Base-by-base conservation (phyloP, 2,888 invertebrate species). In the Piscicola geometra region DNA sequence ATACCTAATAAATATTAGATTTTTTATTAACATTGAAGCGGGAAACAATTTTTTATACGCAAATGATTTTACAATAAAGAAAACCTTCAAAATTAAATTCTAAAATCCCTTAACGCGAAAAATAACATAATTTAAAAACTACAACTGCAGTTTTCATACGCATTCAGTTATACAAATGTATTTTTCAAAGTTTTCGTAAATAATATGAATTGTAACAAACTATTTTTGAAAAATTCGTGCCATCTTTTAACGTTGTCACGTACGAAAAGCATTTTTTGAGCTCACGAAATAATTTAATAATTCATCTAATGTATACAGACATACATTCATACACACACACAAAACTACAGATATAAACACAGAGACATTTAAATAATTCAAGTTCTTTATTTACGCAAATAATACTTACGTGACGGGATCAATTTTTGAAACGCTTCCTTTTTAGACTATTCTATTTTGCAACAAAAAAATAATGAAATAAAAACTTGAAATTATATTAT, bases 371-470 rank as follows among this genome's bases (percentile, higher is more conserved):
- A 21, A 47, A 47, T 47, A 47, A 47, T 47, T 47, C 21, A 47
- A 47, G 50, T 47, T 47, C 50, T 47, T 47, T 47, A 47, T 47
- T 47, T 47, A 47, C 50, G 50, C 50, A 47, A 47, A 47, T 47
- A 47, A 47, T 47, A 47, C 50, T 47, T 47, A 47, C 50, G 50
- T 47, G 50, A 47, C 50, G 21, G 50, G 50, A 47, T 47, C 50
- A 47, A 47, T 47, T 47, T 47, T 47, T 47, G 50, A 47, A 47
- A 21, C 50, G 50, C 50, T 47, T 47, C 50, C 50, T 47, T 47
- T 47, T 9, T 47, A 47, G 50, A 21, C 50, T 21, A 9, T 47
- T 47, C 50, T 21, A 47, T 47, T 47, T 47, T 47, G 9, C 12
- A 47, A 47, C 9, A 47, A 47, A 47, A 47, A 15, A 47, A 47